A percentile compares a stretch with the other conserved stretches of the same genome.
Evolutionary conservation across 2,888 invertebrate species (phyloP).

Genomic region (Tetragnatha montana): DNA sequence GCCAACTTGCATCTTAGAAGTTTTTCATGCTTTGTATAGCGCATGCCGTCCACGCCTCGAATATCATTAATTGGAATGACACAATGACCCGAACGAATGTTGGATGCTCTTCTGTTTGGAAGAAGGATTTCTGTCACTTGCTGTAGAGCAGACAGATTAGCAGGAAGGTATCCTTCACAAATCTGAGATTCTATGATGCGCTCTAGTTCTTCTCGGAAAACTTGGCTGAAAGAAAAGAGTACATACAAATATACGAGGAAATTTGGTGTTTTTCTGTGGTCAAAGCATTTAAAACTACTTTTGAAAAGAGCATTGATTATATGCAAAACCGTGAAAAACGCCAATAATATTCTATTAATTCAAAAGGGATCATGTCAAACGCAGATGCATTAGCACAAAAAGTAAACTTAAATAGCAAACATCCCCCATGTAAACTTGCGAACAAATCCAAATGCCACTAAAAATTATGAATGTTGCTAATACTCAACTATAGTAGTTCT

Average conservation of each 20-base stretch:
- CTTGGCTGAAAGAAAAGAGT: constrained; percentile 78
- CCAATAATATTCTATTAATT: not conserved
- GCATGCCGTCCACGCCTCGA: constrained; percentile 92
- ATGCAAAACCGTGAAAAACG: not conserved
- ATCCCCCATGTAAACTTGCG: no score
- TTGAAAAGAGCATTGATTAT: not conserved
- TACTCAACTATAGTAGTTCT: no score
- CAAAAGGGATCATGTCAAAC: no score
- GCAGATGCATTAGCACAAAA: no score
- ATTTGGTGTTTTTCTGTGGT: not conserved
- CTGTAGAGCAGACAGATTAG: constrained; percentile 83
- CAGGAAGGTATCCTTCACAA: constrained; percentile 79
- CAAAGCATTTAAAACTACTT: not conserved
- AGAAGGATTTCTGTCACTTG: constrained; percentile 84
- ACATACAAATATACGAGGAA: no score
- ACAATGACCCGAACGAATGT: constrained; percentile 81
- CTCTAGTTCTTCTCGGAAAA: constrained; percentile 97
- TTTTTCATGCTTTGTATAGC: constrained; percentile 95
- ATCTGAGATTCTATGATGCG: constrained; percentile 94
- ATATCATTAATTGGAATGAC: constrained; percentile 97
- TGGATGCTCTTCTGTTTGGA: constrained; percentile 59
- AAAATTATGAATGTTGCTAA: no score
- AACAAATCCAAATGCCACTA: no score
- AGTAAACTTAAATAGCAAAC: no score
- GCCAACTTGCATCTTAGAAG: constrained; percentile 96